Conservation (phyloP, 2,113 vertebrate genomes). For the Urocolius indicus region DNA sequence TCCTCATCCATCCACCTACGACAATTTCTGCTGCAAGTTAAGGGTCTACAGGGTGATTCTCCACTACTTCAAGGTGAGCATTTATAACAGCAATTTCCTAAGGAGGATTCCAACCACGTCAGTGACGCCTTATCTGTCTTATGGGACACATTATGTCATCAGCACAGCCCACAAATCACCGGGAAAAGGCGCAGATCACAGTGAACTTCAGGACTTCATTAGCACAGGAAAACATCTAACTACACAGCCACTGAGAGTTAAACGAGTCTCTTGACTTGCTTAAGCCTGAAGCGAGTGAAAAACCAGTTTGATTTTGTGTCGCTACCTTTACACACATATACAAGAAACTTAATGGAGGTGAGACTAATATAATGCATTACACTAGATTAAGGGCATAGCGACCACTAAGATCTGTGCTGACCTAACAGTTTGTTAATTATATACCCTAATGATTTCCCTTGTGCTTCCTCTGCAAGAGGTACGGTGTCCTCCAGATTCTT, state of each 20-base stretch:
- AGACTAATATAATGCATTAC: neutral
- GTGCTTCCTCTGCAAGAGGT: neutral
- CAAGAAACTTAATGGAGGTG: neutral
- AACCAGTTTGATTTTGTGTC: neutral
- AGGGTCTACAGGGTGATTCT: accelerated
- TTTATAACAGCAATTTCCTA: neutral
- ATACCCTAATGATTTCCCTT: neutral
- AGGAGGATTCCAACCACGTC: neutral
- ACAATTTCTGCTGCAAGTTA: neutral
- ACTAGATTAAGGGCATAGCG: neutral
- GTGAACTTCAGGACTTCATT: neutral
- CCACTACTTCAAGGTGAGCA: neutral
- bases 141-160: neutral
- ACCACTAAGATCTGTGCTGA: neutral
- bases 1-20: accelerated
- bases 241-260: neutral
- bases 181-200: neutral
- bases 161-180: neutral
- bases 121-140: neutral
- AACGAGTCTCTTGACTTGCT: neutral
- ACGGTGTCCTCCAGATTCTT: neutral
- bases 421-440: neutral
- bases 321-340: neutral
- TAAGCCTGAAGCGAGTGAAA: neutral
- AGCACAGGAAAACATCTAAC: neutral